phyloP scores from a whole-genome alignment of 2,113 vertebrate species.

The Syrrhaptes paradoxus region DNA sequence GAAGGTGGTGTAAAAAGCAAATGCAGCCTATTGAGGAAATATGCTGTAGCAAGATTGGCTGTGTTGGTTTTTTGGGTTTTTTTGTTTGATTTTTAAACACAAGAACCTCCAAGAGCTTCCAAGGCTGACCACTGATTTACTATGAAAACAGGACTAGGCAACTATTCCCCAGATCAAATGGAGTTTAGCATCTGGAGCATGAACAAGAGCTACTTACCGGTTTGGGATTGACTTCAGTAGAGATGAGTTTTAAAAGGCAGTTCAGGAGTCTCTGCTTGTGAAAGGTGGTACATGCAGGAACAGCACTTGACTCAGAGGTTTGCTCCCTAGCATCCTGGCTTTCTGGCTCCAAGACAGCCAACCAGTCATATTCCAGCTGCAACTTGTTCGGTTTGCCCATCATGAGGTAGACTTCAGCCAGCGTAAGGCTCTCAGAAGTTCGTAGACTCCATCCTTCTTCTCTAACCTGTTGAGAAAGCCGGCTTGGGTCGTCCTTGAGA shows the following conservation, averaged over 20 bases:
- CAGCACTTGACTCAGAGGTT: slow-evolving; percentile 16
- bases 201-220: slow-evolving; percentile 79
- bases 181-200: background rate
- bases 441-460: slow-evolving; percentile 92
- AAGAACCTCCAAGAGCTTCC: background rate
- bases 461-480: slow-evolving; percentile 84
- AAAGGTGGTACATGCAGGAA: slow-evolving; percentile 38
- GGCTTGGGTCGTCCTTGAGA: slow-evolving; percentile 73
- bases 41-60: background rate
- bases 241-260: slow-evolving; percentile 91
- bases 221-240: slow-evolving; percentile 94
- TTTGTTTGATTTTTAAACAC: background rate
- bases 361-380: slow-evolving; percentile 97
- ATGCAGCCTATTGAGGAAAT: background rate
- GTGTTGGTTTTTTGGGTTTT: background rate
- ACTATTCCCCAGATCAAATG: background rate
- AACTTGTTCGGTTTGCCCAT: slow-evolving; percentile 95
- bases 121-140: background rate
- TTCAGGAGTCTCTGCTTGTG: slow-evolving; percentile 86
- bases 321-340: slow-evolving; percentile 51
- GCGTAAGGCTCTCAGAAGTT: slow-evolving; percentile 89
- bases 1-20: background rate
- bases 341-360: slow-evolving; percentile 75
- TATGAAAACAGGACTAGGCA: background rate
- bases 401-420: slow-evolving; percentile 99